A percentile compares a stretch with the other conserved stretches of the same genome.
These are phyloP conservation scores for Drosophila nikananu DNA, from an alignment of 1,140 invertebrate genomes.

Conservation along the genomic window DNA sequence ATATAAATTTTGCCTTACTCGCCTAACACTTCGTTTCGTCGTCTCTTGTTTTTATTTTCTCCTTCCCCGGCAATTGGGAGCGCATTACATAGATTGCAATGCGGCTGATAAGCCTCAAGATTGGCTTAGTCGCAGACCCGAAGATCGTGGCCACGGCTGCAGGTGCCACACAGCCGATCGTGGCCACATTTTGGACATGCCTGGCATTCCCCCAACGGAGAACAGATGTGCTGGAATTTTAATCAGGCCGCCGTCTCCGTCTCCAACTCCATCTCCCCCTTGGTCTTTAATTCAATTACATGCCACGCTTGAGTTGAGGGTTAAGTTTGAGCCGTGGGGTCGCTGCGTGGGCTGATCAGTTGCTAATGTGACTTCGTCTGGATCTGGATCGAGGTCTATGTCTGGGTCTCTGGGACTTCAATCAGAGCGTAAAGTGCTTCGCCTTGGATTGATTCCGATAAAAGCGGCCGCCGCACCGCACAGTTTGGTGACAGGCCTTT, in stretches of 20 bases:
- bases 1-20: not conserved
- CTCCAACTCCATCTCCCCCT: slow-evolving; percentile 9
- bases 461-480: slow-evolving; percentile 53
- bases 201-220: slow-evolving; percentile 23
- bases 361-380: slow-evolving; percentile 27
- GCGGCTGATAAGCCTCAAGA: slow-evolving; percentile 66
- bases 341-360: slow-evolving; percentile 56
- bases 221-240: slow-evolving; percentile 66
- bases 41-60: slow-evolving; percentile 17
- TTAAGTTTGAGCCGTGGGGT: slow-evolving; percentile 27
- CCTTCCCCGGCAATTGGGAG: slow-evolving; percentile 55
- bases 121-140: slow-evolving; percentile 18
- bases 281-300: slow-evolving; percentile 77
- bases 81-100: slow-evolving; percentile 70
- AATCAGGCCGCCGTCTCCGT: slow-evolving; percentile 58
- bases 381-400: not conserved
- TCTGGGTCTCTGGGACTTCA: slow-evolving; percentile 29
- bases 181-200: slow-evolving; percentile 76
- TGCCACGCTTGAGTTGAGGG: slow-evolving; percentile 70
- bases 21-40: too few species aligned
- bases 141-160: slow-evolving; percentile 59
- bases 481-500: slow-evolving; percentile 74
- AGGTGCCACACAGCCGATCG: slow-evolving; percentile 67
- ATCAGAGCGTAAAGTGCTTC: slow-evolving; percentile 68
- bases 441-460: slow-evolving; percentile 76